These are phyloP conservation scores for Vulpes ferrilata DNA, from an alignment of 2,113 vertebrate species.

Conservation along the genomic window DNA sequence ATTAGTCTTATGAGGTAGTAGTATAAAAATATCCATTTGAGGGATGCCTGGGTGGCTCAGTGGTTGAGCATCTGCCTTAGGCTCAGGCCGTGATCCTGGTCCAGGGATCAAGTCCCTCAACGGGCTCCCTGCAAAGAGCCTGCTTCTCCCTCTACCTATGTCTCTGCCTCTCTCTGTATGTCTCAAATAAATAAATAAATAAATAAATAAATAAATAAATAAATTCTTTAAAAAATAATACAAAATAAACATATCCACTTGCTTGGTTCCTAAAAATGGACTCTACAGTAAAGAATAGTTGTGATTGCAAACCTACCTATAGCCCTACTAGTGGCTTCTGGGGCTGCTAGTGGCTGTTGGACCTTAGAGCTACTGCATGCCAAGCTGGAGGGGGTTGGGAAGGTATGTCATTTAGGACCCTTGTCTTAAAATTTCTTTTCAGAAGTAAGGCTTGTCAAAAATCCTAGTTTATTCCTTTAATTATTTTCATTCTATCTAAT, in stretches of 20 bases:
- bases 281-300: not conserved
- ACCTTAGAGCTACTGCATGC: not conserved
- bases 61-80: no score
- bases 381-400: not conserved
- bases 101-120: no score
- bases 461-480: not conserved
- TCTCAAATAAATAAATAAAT: no score
- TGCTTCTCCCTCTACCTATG: no score
- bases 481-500: not conserved
- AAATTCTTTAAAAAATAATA: no score
- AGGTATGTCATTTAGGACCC: not conserved
- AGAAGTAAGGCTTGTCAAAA: not conserved
- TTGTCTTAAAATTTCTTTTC: slow-evolving; percentile 8
- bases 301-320: not conserved
- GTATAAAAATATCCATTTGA: not conserved
- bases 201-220: no score
- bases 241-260: no score
- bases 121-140: no score
- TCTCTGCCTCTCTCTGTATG: no score
- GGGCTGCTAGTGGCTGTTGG: not conserved
- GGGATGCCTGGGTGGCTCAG: no score
- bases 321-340: not conserved
- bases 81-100: no score
- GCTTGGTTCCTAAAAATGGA: not conserved
- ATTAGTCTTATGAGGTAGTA: not conserved